Base-by-base conservation (phyloP, 2,113 vertebrate species). In the Cyanistes caeruleus region DNA sequence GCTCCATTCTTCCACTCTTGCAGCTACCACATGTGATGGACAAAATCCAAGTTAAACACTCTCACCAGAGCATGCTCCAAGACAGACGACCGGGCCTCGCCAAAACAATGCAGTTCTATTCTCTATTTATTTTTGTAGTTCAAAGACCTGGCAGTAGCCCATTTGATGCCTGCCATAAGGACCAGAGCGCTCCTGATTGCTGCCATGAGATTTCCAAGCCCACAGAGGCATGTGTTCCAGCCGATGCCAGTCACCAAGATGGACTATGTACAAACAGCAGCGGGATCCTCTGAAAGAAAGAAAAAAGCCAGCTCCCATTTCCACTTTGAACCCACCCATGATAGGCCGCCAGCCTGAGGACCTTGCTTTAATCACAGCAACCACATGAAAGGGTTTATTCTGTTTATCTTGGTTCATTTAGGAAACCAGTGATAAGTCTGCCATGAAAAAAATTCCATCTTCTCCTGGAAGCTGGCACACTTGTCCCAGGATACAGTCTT, bases 41-140 rank as follows among this genome's bases (percentile, higher is more conserved):
- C 80, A 60, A 52, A 83, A 84, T 99, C 99, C 99, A 99, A 99
- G 95, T 93, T 91, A 99, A 99, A 99, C 98, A 99, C 97, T 98
- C 98, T 97, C 97, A 97, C 97, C 98, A 98, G 98, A 98, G 97
- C 97, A 97, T 98, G 97, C 98, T 98, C 98, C 97, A 98, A 98
- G 98, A 98, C 98, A 98, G 99, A 98, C 96, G 97, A 98, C 97
- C 90, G 95, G 97, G 97, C 98, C 98, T 96, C 82, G 96, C 98
- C 98, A 98, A 98, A 98, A 98, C 97, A 98, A 98, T 98, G 96
- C 97, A 95, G 97, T 98, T 97, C 98, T 98, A 98, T 98, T 98
- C 98, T 97, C 97, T 98, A 98, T 99, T 99, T 99, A 99, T 99
- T 99, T 99, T 99, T 98, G 92, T 95, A 98, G 98, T 99, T 99